These are phyloP conservation scores for Myocastor coypus DNA, from an alignment of 2,113 vertebrate genomes.

Conservation along the genomic window DNA sequence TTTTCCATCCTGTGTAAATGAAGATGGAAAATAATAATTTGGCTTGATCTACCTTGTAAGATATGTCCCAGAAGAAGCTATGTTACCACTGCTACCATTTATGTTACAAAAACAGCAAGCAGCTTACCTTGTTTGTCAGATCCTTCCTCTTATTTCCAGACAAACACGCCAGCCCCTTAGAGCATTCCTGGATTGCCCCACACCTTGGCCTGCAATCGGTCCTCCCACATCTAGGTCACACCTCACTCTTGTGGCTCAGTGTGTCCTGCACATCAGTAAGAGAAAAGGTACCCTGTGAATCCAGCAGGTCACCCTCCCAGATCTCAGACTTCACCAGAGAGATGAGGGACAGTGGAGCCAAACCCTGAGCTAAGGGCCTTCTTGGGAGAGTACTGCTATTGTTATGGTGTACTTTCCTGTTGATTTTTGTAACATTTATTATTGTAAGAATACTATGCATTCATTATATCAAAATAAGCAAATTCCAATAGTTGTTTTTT, in stretches of 20 bases:
- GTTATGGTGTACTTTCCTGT: background rate
- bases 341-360: background rate
- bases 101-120: conserved; percentile 75
- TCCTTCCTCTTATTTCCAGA: conserved; percentile 70
- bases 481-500: background rate
- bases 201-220: background rate
- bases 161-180: conserved; percentile 42
- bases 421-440: conserved; percentile 4
- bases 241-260: background rate
- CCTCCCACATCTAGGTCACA: background rate
- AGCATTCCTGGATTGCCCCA: background rate
- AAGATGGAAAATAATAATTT: conserved; percentile 63
- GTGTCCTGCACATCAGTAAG: background rate
- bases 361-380: background rate
- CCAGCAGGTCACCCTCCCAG: background rate
- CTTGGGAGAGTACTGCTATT: background rate
- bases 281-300: background rate
- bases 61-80: conserved; percentile 54
- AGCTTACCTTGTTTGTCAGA: conserved; percentile 72
- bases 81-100: conserved; percentile 67
- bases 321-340: background rate
- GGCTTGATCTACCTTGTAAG: conserved; percentile 55
- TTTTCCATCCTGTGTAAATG: conserved; percentile 75
- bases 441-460: background rate
- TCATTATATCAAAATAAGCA: background rate